These are phyloP conservation scores for Diloba caeruleocephala DNA, from an alignment of 2,888 invertebrate genomes.

Conservation along the genomic window DNA sequence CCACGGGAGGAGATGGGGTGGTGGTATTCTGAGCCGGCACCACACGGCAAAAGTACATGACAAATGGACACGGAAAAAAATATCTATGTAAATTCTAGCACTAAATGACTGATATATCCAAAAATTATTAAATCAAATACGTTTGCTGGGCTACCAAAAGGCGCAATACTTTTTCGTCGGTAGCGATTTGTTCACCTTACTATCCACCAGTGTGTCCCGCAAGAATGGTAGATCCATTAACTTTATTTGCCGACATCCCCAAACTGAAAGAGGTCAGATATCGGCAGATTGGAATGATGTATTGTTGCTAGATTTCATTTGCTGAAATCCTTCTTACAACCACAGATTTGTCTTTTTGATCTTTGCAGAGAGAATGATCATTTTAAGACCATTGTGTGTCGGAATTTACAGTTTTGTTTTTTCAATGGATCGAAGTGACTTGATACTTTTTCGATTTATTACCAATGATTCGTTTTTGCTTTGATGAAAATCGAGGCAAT, in stretches of 20 bases:
- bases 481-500: no score
- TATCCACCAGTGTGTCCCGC: constrained; percentile 51
- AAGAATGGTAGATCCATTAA: constrained; percentile 73
- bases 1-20: no score
- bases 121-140: no score
- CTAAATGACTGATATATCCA: no score
- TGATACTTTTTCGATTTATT: not conserved
- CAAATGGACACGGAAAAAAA: no score
- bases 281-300: constrained; percentile 79
- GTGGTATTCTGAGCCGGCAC: no score
- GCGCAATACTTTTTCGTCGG: constrained; percentile 5
- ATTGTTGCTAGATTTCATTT: constrained; percentile 78
- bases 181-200: not conserved
- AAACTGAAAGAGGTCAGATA: constrained; percentile 76
- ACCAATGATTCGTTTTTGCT: not conserved
- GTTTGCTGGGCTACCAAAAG: no score
- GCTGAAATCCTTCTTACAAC: constrained; percentile 40
- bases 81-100: no score
- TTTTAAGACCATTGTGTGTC: constrained; percentile 31
- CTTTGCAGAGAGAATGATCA: constrained; percentile 30
- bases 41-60: no score
- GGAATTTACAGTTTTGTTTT: constrained; percentile 12
- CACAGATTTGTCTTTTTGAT: constrained; percentile 45
- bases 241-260: constrained; percentile 78
- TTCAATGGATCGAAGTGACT: constrained; percentile 2